Conservation (phyloP, 2,113 vertebrate genomes). For the Otocyon megalotis region DNA sequence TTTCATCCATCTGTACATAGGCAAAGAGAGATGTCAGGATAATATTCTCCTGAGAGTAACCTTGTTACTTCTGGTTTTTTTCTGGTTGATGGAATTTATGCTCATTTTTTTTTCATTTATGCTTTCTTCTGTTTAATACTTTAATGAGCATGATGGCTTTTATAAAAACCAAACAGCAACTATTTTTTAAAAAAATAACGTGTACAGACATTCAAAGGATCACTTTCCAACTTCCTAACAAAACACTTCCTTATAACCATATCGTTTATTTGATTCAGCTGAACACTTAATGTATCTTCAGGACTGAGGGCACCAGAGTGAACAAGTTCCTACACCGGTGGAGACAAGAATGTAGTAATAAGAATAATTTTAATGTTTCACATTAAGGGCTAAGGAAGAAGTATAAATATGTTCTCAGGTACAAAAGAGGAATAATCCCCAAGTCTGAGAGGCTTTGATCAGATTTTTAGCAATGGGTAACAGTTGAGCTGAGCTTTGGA, state of each 20-base stretch:
- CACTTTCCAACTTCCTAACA: not conserved
- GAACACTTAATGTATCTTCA: not conserved
- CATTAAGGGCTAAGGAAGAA: not conserved
- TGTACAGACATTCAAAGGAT: not conserved
- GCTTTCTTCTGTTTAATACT: not conserved
- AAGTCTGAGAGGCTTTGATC: not conserved
- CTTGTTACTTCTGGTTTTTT: not conserved
- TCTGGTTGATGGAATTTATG: not conserved
- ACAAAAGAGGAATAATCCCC: not conserved
- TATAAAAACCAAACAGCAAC: not conserved
- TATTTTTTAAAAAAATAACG: not conserved
- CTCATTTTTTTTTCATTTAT: not conserved
- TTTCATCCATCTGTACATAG: not conserved
- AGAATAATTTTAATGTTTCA: not conserved
- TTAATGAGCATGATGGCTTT: not conserved
- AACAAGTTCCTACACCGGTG: not conserved
- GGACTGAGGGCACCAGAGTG: not conserved
- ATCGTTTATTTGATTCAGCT: not conserved
- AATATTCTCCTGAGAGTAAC: not conserved
- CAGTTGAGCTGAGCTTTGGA: not conserved
- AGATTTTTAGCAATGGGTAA: not conserved
- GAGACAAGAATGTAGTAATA: not conserved
- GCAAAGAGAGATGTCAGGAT: not conserved
- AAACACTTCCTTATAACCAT: not conserved
- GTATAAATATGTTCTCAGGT: not conserved